phyloP scores from a whole-genome alignment of 2,797 vertebrate species.

The Enoplosus armatus region DNA sequence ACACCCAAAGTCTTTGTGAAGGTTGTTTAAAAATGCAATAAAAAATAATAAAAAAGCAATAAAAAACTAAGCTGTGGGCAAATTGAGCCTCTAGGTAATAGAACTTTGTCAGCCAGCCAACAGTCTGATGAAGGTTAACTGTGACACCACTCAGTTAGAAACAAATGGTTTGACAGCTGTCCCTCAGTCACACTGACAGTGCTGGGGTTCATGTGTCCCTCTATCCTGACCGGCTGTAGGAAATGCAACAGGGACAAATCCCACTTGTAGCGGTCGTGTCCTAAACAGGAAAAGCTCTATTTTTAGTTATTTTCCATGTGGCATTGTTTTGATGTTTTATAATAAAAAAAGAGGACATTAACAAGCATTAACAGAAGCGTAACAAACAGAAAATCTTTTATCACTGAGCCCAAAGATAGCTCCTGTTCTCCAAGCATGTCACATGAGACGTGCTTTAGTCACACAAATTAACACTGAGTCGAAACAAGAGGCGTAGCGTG shows the following conservation, averaged over 20 bases:
- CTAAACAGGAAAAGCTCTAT: not conserved
- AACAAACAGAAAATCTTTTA: not conserved
- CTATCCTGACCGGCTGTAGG: not conserved
- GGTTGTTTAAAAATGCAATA: too few species aligned
- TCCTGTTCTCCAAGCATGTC: not conserved
- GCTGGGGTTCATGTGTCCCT: not conserved
- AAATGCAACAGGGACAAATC: not conserved
- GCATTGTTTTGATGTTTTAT: not conserved
- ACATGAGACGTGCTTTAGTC: not conserved
- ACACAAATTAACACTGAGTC: not conserved
- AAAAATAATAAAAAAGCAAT: too few species aligned
- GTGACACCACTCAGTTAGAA: slow-evolving; percentile 9
- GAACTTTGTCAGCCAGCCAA: slow-evolving; percentile 5
- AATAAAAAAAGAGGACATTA: not conserved
- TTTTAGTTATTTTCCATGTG: not conserved
- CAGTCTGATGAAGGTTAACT: slow-evolving; percentile 38
- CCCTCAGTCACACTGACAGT: not conserved
- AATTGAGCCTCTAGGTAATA: slow-evolving; percentile 19
- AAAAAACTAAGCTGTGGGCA: slow-evolving; percentile 1
- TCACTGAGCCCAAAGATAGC: not conserved
- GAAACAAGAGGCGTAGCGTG: not conserved
- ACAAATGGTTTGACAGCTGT: slow-evolving; percentile 1
- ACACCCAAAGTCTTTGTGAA: not conserved
- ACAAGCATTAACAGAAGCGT: not conserved
- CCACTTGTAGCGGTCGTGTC: not conserved